These are phyloP conservation scores for Ictalurus furcatus DNA, from an alignment of 2,113 vertebrate species.

Conservation along the genomic window DNA sequence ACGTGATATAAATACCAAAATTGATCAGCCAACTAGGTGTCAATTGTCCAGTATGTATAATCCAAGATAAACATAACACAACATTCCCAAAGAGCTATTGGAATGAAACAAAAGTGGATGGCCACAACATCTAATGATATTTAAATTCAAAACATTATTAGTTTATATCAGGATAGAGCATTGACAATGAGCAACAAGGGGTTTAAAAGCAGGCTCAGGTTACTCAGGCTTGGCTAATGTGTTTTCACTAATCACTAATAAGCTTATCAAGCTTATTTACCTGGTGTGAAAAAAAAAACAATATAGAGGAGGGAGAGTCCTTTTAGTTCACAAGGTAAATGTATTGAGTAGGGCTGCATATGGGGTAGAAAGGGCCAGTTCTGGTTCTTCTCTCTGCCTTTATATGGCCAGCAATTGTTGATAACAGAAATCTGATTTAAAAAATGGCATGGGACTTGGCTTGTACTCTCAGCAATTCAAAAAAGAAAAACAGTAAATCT, in stretches of 20 bases:
- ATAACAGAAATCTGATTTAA: neutral
- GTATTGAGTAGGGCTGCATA: neutral
- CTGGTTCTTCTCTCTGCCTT: neutral
- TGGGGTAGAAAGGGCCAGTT: neutral
- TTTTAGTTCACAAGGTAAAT: neutral
- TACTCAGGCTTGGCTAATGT: constrained; percentile 14
- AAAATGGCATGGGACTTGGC: neutral
- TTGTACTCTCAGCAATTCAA: neutral
- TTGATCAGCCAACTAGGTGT: neutral
- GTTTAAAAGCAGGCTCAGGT: constrained; percentile 2
- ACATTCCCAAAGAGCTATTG: neutral
- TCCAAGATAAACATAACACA: neutral
- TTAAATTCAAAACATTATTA: neutral
- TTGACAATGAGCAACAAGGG: neutral
- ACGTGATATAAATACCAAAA: neutral
- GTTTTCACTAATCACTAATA: constrained; percentile 27
- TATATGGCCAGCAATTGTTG: neutral
- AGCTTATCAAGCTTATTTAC: constrained; percentile 12
- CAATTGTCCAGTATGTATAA: neutral
- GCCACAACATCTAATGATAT: neutral
- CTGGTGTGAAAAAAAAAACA: neutral
- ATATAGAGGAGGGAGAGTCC: neutral
- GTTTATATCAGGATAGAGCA: neutral
- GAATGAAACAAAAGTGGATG: too few relatives aligned
- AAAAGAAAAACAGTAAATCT: neutral